A percentile compares a stretch with the other conserved stretches of the same genome.
Evolutionary conservation across 64 coral and sea anemone genomes (phyloP).

Genomic region (Stichodactyla helianthus): DNA sequence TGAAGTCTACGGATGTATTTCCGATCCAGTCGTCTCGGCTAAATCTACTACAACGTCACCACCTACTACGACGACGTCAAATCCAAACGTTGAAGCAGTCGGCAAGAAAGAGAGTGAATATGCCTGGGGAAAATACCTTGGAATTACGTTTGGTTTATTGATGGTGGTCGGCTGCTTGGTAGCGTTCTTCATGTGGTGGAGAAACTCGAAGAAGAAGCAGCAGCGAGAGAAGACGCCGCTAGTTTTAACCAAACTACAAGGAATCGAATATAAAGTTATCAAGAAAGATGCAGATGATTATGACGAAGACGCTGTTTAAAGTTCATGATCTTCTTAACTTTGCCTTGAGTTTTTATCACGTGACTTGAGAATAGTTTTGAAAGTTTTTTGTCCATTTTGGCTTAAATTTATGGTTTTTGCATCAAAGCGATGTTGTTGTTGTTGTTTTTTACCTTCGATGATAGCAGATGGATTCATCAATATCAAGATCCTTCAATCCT

Average conservation of each 20-base stretch:
- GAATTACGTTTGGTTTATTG: conserved; percentile 14
- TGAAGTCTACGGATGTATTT: conserved; percentile 10
- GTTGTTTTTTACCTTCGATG: no score
- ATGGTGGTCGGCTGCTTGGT: conserved; percentile 1
- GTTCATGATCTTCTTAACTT: no score
- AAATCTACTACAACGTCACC: not conserved
- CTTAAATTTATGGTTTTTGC: no score
- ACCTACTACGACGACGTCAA: not conserved
- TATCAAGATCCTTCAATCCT: no score
- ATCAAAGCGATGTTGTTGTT: no score
- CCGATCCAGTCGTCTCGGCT: conserved; percentile 3
- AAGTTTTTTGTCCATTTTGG: no score
- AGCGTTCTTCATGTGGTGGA: conserved; percentile 11
- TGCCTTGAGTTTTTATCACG: no score
- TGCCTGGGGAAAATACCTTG: conserved; percentile 26
- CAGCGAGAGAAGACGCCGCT: not conserved
- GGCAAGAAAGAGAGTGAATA: not conserved
- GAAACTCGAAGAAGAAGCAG: conserved; percentile 7
- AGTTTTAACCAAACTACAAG: not conserved
- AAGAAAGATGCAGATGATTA: not conserved
- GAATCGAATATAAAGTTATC: not conserved
- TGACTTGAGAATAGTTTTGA: no score
- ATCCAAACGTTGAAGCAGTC: not conserved
- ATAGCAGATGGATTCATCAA: no score
- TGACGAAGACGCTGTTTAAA: not conserved